Base-by-base conservation (phyloP, 1,140 invertebrate genomes). In the Pogonomyrmex californicus region DNA sequence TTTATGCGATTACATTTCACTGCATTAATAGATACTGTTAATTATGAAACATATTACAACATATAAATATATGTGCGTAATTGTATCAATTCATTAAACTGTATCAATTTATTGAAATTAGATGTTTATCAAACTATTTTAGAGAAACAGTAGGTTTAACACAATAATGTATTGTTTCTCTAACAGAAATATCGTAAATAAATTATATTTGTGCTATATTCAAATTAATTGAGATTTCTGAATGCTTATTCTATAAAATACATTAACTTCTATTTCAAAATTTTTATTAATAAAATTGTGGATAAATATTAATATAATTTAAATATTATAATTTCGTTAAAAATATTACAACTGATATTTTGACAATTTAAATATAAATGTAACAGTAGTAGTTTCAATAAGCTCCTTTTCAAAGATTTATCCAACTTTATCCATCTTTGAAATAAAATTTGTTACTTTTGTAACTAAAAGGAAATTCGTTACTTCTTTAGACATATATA, bases 1-100 rank as follows among this genome's bases (percentile, higher is more conserved):
- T 77, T 60, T 1, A 23, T 9, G 41, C 5, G 30, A 62, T 33
- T 77, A 60, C 51, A 41, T 76, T 77, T 77, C 7, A 23, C 17
- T 60, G 12, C 5, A 33, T 77, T 44, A 44, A 44, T 17, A 2
- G 33, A 23, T 7, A 30, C 4, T 23, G 23, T 2, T 5, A 23
- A 23, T 23, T 58, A 23, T 58, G 5, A n/a, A 17, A n/a, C n/a
- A n/a, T 54, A n/a, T n/a, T 23, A 23, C 23, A 23, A n/a, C n/a
- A n/a, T n/a, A 14, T n/a, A 5, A 17, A n/a, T 54, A 4, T 54
- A 0, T 54, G 17, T 56, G 1, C 23, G 41, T 44, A 44, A 7
- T 7, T 44, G 41, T n/a, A 65, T 60, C 23, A 23, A 23, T 23
- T 23, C 23, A 23, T 23, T 23, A 23, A 23, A 23, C 23, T 23